Conservation (phyloP, 2,797 vertebrate genomes). For the Acanthurus leucopareius region DNA sequence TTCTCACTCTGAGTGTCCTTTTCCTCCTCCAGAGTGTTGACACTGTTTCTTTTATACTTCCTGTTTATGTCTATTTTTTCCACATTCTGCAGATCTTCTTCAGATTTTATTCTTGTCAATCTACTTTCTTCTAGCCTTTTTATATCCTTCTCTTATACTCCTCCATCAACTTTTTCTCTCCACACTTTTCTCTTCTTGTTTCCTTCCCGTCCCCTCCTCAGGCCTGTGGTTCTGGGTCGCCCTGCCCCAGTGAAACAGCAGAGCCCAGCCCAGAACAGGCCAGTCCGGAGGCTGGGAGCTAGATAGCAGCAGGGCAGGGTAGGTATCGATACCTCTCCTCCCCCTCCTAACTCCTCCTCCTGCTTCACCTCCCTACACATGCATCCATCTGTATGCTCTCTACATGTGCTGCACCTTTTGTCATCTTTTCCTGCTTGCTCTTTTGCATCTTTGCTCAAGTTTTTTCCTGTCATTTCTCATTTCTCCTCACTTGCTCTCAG, state of each 20-base stretch:
- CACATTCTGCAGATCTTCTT: conserved; percentile 25
- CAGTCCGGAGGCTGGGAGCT: conserved; percentile 99
- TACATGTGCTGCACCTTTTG: conserved; percentile 33
- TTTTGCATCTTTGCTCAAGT: conserved; percentile 25
- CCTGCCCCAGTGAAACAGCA: conserved; percentile 95
- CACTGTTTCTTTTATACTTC: conserved; percentile 47
- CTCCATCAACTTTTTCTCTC: conserved; percentile 38
- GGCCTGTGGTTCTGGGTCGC: conserved; percentile 97
- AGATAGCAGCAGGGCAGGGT: conserved; percentile 98
- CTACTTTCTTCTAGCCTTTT: conserved; percentile 28
- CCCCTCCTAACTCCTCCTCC: conserved; percentile 79
- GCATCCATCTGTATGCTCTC: conserved; percentile 46
- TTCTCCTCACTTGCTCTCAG: not conserved
- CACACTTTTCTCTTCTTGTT: conserved; percentile 9
- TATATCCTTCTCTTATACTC: conserved; percentile 30
- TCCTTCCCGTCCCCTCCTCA: conserved; percentile 65
- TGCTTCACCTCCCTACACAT: conserved; percentile 67
- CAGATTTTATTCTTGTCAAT: conserved; percentile 43
- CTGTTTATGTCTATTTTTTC: conserved; percentile 40
- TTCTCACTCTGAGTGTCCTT: conserved; percentile 26
- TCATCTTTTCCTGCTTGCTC: not conserved
- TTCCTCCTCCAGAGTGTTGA: conserved; percentile 54
- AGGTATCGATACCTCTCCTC: conserved; percentile 90
- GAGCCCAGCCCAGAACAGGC: conserved; percentile 94
- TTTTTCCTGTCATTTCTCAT: conserved; percentile 3